Percentiles rank a stretch among this genome's conserved stretches.
These are phyloP conservation scores for Scleropages formosus DNA, from an alignment of 2,797 vertebrate genomes.

Conservation along the genomic window DNA sequence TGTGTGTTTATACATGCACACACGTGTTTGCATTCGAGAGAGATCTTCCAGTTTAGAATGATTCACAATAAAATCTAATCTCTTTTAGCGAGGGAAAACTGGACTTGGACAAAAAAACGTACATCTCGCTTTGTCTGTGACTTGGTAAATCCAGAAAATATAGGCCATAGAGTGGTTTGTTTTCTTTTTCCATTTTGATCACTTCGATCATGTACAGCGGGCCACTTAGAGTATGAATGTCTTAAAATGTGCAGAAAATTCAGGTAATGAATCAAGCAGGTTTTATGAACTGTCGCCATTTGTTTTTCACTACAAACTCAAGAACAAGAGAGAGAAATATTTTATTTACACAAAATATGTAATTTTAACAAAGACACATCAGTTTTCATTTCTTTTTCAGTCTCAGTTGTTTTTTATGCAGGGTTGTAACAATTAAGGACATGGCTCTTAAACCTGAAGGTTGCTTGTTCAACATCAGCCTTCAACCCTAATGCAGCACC, in stretches of 20 bases:
- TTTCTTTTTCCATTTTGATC: background rate
- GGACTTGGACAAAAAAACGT: background rate
- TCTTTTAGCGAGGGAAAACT: background rate
- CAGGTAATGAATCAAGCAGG: background rate
- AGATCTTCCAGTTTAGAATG: background rate
- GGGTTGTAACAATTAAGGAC: too few species aligned
- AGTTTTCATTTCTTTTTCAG: too few species aligned
- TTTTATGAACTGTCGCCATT: background rate
- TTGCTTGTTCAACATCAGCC: too few species aligned
- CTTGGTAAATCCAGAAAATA: background rate
- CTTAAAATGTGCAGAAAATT: background rate
- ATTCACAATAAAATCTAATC: background rate
- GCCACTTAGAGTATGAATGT: background rate
- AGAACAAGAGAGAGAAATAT: background rate
- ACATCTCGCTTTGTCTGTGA: background rate
- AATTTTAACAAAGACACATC: background rate
- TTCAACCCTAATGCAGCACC: too few species aligned
- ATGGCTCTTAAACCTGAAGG: too few species aligned
- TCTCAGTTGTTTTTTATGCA: background rate
- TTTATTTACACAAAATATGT: constrained; percentile 8
- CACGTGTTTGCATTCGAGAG: constrained; percentile 22
- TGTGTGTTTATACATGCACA: constrained; percentile 18
- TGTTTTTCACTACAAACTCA: too few species aligned
- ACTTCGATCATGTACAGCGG: background rate
- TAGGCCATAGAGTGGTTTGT: background rate